Percentiles rank a stretch among this genome's conserved stretches.
phyloP scores from a whole-genome alignment of 2,797 vertebrate genomes.

The Cheracebus regulus region DNA sequence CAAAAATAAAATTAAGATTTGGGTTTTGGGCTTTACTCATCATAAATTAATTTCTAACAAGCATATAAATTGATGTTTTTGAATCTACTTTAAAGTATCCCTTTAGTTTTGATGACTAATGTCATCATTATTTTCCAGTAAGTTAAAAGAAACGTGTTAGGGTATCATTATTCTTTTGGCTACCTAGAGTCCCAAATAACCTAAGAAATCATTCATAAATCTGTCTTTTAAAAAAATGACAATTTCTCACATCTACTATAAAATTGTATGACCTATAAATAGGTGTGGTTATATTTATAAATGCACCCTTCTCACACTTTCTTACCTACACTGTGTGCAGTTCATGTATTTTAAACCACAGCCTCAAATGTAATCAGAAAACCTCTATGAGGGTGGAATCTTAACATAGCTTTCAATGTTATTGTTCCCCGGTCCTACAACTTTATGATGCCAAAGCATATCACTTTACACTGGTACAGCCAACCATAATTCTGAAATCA shows the following conservation, averaged over 20 bases:
- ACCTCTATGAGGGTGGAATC: slow-evolving; percentile 59
- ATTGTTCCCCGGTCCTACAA: not conserved
- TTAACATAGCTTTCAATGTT: slow-evolving; percentile 44
- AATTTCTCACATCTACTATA: not conserved
- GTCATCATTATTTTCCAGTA: not conserved
- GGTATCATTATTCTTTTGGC: not conserved
- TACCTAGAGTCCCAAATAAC: not conserved
- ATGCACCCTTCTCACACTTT: not conserved
- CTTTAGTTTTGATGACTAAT: slow-evolving; percentile 1
- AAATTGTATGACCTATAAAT: not conserved
- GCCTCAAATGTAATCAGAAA: slow-evolving; percentile 59
- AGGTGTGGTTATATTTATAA: not conserved
- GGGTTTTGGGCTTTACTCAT: not conserved
- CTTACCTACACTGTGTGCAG: not conserved
- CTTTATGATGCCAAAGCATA: slow-evolving; percentile 56
- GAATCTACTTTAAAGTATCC: not conserved
- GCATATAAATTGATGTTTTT: not conserved
- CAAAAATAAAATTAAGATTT: not conserved
- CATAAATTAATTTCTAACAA: not conserved
- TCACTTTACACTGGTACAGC: slow-evolving; percentile 70
- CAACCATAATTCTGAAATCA: slow-evolving; percentile 68
- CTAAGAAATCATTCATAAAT: slow-evolving; percentile 47
- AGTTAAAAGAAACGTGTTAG: not conserved
- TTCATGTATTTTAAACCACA: slow-evolving; percentile 12
- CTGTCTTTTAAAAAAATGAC: not conserved